phyloP scores from a whole-genome alignment of 2,797 vertebrate genomes.

The Siniperca scherzeri region DNA sequence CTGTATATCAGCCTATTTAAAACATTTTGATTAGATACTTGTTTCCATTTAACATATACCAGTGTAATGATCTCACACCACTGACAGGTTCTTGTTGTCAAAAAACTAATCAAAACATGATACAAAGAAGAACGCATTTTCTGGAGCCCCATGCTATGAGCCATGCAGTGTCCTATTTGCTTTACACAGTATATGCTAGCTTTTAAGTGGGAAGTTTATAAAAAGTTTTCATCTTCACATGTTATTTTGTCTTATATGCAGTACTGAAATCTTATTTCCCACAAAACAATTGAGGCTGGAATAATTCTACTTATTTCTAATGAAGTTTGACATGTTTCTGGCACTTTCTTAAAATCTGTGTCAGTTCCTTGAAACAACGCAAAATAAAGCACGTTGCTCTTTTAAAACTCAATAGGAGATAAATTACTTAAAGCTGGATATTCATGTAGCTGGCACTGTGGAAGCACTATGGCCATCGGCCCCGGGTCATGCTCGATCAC shows the following conservation, averaged over 20 bases:
- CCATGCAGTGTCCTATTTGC: neutral
- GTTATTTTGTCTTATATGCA: neutral
- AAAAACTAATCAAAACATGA: neutral
- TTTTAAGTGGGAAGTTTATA: neutral
- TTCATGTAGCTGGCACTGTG: slow-evolving; percentile 25
- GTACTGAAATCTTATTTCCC: slow-evolving; percentile 11
- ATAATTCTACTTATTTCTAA: slow-evolving; percentile 15
- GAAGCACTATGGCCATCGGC: slow-evolving; percentile 35
- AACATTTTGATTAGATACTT: slow-evolving; percentile 25
- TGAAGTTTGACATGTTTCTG: slow-evolving; percentile 17
- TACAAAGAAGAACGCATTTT: neutral
- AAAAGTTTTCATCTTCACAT: neutral
- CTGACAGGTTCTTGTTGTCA: neutral
- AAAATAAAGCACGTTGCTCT: neutral
- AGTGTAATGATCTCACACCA: neutral
- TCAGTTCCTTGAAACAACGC: slow-evolving; percentile 2
- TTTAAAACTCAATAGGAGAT: slow-evolving; percentile 13
- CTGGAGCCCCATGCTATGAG: neutral
- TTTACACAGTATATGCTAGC: neutral
- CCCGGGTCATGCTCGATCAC: slow-evolving; percentile 58
- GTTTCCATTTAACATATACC: slow-evolving; percentile 17
- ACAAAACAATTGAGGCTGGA: neutral
- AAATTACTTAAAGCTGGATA: slow-evolving; percentile 40
- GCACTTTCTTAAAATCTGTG: slow-evolving; percentile 9
- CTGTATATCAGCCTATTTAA: neutral